These are phyloP conservation scores for Hoplodrina ambigua DNA, from an alignment of 2,888 invertebrate genomes.

Conservation along the genomic window DNA sequence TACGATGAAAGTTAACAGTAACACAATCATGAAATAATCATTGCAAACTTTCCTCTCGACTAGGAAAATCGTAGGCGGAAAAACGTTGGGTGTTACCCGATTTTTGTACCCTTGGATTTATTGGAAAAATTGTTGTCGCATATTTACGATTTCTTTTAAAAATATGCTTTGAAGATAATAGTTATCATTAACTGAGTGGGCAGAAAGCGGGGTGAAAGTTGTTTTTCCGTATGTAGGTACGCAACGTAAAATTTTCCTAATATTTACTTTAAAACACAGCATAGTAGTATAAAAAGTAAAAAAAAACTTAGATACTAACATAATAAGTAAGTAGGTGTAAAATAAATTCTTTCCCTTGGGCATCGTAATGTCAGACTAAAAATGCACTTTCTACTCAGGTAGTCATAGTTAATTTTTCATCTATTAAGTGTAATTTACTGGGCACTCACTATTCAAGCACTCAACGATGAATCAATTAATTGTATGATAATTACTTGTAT, in stretches of 20 bases:
- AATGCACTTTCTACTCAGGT: not conserved
- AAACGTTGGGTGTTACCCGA: not conserved
- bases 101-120: not conserved
- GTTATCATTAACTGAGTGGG: not conserved
- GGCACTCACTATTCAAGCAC: slow-evolving; percentile 1
- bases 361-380: not conserved
- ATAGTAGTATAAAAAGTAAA: not conserved
- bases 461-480: slow-evolving; percentile 24
- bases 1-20: not conserved
- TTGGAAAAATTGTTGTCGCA: not conserved
- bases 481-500: slow-evolving; percentile 34
- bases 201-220: not conserved
- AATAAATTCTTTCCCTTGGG: slow-evolving; percentile 1
- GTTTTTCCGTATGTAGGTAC: not conserved
- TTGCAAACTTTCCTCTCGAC: not conserved
- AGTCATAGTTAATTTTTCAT: slow-evolving; percentile 1
- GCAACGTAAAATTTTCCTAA: not conserved
- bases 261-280: too few relatives aligned
- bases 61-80: too few relatives aligned
- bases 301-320: not conserved
- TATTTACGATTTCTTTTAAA: not conserved
- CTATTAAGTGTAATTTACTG: slow-evolving; percentile 15
- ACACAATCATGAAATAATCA: not conserved
- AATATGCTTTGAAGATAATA: not conserved
- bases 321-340: not conserved